Base-by-base conservation (phyloP, 2,113 vertebrate species). In the Phycodurus eques region DNA sequence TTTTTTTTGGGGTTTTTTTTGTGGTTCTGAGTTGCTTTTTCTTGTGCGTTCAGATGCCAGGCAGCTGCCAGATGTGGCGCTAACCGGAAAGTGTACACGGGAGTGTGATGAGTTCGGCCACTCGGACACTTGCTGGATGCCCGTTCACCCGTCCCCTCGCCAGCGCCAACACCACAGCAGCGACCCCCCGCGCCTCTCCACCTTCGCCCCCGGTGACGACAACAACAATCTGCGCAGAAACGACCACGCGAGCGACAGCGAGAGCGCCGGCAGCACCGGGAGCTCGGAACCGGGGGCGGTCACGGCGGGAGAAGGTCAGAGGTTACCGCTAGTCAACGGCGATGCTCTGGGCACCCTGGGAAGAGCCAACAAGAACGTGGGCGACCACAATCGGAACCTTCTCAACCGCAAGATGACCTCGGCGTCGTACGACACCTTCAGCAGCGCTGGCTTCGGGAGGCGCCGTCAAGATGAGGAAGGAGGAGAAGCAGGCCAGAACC, bases 81-180 rank as follows among this genome's bases (percentile, higher is more conserved):
- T 93, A 75, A 93, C 92, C 67, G 92, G 92, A 64, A 93, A 93
- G 78, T 92, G 92, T 59, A 93, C 91, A 2, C 83, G 87, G 49
- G 91, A 92, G 54, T 93, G 92, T 68, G 84, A 92, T 44, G 90
- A 93, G 76, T 91, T 92, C 4, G 92, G 91, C 60, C 92, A 93
- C 85, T 93, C 92, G 14, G 92, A 93, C 89, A 91, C 92, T 44
- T 93, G 92, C 72, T 93, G 92, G 92, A 93, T 93, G 92, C 92
- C 92, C 0, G 82, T 91, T 6, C 88, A 81, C 22, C 73, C 79
- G 5, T 93, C 92, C 0, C 91, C 92, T 2, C 89, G 86, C 65
- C 89, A 88, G 61, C 91, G 86, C 0, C 90, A 89, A 78, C 92
- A 88, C 39, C 91, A 91, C 4, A 90, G 88, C 70, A 91, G 90